Conservation (phyloP, 1,140 invertebrate species). For the Heliconius melpomene region DNA sequence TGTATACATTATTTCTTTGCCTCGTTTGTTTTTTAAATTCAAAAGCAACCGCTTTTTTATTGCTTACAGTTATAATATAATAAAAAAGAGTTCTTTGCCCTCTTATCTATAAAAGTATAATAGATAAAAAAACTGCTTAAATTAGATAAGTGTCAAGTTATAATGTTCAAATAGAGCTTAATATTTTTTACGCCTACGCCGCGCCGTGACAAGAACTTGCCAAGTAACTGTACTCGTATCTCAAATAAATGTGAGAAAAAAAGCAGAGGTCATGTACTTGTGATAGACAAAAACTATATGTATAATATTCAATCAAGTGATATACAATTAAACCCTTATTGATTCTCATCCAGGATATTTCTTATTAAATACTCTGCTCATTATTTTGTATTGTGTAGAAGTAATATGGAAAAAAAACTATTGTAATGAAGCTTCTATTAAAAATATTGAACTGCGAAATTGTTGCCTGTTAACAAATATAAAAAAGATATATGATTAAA, state of each 20-base stretch:
- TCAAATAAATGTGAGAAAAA: slow-evolving; percentile 36
- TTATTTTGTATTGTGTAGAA: not conserved
- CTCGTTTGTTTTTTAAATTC: too few species aligned
- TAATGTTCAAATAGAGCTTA: not conserved
- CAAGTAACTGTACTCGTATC: slow-evolving; percentile 30
- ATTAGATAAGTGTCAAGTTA: not conserved
- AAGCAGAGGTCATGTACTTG: slow-evolving; percentile 38
- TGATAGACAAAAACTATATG: slow-evolving; percentile 3
- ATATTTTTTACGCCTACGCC: slow-evolving; percentile 33
- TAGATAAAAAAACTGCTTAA: not conserved
- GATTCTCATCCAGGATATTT: not conserved
- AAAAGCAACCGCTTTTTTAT: too few species aligned
- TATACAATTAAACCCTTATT: not conserved
- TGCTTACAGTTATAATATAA: too few species aligned
- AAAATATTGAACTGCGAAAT: not conserved
- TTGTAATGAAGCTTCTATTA: not conserved
- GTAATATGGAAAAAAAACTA: not conserved
- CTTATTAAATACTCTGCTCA: not conserved
- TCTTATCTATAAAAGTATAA: too few species aligned
- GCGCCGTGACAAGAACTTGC: slow-evolving; percentile 25
- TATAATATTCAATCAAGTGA: not conserved
- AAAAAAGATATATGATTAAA: not conserved
- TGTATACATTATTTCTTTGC: too few species aligned
- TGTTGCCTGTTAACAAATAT: not conserved
- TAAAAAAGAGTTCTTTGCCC: too few species aligned